Evolutionary conservation across 1,140 invertebrate genomes (phyloP), one percentile per base, ranked within the genome.

Genomic region (Chymomyza costata): DNA sequence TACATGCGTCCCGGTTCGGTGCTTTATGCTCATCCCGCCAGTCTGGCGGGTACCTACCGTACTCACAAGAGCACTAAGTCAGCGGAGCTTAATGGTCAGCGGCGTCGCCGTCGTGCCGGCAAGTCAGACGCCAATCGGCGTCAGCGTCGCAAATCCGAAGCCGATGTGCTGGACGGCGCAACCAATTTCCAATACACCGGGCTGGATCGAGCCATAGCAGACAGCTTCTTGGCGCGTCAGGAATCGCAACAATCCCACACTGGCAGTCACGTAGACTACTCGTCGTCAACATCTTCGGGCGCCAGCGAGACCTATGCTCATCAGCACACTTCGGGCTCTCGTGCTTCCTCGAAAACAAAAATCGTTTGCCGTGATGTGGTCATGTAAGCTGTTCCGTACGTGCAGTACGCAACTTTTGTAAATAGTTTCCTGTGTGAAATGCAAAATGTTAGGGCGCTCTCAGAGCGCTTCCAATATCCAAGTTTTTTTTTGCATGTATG

Each of bases 11-110:
- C 81, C 1, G 63, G 70, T 2, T 66, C 81, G 0, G 32, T 78
- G 35, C 49, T 73, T 2, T 82, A 82, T 30, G 69, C 68, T 3
- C 67, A 76, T 43, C 67, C 80, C 7, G 65, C 45, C 32, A 74
- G 76, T 31, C 28, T 65, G 1, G 56, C 37, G 13, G 82, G 65
- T 15, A 82, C 71, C 0, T 84, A 84, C 56, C 82, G 68, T 14
- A 82, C 82, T 1, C 81, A 81, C 39, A 81, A 73, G 35, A 83
- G 81, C 53, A 78, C 64, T 28, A 83, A 84, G 59, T 78, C 74
- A 1, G 59, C 62, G 11, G 81, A 81, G 16, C 44, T 78, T 18
- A 71, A 63, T n/a, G 70, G 73, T 0, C 76, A 80, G 30, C 55
- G 78, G 8, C 53, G 82, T 1, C 76, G 76, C 19, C 49, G 73